Evolutionary conservation across 64 coral and sea anemone species (phyloP), one percentile per base, ranked within the genome.

Genomic region (Stichodactyla helianthus): DNA sequence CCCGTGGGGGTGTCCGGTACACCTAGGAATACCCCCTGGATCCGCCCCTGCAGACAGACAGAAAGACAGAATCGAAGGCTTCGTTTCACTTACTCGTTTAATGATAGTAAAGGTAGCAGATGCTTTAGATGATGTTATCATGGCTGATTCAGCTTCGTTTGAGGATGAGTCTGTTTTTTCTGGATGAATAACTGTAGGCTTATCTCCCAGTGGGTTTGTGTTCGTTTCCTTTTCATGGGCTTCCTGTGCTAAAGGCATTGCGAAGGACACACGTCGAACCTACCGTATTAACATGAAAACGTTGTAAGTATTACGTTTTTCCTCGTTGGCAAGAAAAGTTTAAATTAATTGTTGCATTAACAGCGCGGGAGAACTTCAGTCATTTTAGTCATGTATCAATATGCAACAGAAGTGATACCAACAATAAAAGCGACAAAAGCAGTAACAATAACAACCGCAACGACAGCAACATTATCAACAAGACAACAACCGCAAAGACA

Each of bases 231-330:
- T 71, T 71, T 67, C 58, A 52, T 55, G 74, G 31, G 25, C 59
- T 70, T 94, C 85, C 71, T 91, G 86, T 71, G 86, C 81, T n/a
- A 91, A 67, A 15, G 97, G 97, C 61, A 95, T 82, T 14, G 97
- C 97, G 35, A 99, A 99, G 51, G 97, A 99, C 16, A 99, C 97
- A 89, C 90, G 90, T 57, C 97, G 82, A 27, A 92, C 68, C 97
- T 99, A 84, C n/a, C 15, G 16, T 20, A 82, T 22, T 53, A 76
- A 15, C 20, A 20, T 12, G 64, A 25, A 23, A 25, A 83, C 9
- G 6, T 84, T 84, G 18, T 11, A 22, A 3, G 4, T 44, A 44
- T 44, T 44, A 44, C 35, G 35, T 44, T 44, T 44, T 44, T 44
- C 4, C 1, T 35, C 31, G 35, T 1, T 44, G 35, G 35, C 35